A percentile compares a stretch with the other conserved stretches of the same genome.
Evolutionary conservation across 2,888 invertebrate genomes (phyloP).

Genomic region (Halictus quadricinctus): DNA sequence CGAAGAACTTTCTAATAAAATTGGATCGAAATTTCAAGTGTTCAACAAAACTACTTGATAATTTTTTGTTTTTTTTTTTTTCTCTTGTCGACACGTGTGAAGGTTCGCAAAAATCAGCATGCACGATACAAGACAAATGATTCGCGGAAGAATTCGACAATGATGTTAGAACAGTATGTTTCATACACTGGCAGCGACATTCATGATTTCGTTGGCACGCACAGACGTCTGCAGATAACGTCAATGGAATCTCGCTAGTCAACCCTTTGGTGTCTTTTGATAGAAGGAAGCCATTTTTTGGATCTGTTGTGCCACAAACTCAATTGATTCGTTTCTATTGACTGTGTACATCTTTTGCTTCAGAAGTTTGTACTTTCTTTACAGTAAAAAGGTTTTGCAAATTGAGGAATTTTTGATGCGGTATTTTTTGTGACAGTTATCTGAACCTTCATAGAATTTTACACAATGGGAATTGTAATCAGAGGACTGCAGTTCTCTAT

Average conservation of each 20-base stretch:
- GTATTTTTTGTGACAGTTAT: neutral
- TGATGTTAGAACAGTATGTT: constrained; percentile 23
- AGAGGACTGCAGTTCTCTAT: neutral
- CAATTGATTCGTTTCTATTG: neutral
- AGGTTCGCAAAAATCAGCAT: constrained; percentile 3
- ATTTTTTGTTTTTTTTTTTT: neutral
- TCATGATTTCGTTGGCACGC: constrained; percentile 70
- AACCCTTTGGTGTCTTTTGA: constrained; percentile 31
- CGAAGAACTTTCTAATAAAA: constrained; percentile 8
- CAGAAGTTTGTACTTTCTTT: neutral
- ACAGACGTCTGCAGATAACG: constrained; percentile 57
- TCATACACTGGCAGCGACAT: constrained; percentile 43
- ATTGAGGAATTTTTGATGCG: neutral
- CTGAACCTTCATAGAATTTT: neutral
- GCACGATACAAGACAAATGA: constrained; percentile 13
- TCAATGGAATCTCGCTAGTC: constrained; percentile 36
- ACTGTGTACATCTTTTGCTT: neutral
- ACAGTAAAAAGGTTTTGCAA: neutral
- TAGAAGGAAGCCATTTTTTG: neutral
- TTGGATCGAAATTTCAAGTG: neutral
- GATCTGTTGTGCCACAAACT: neutral
- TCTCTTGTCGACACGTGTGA: constrained; percentile 27
- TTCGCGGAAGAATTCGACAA: constrained; percentile 23
- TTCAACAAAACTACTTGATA: neutral
- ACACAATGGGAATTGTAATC: neutral